Evolutionary conservation across 2,797 vertebrate species (phyloP), one percentile per base, ranked within the genome.

Genomic region (Clarias platycephalus): DNA sequence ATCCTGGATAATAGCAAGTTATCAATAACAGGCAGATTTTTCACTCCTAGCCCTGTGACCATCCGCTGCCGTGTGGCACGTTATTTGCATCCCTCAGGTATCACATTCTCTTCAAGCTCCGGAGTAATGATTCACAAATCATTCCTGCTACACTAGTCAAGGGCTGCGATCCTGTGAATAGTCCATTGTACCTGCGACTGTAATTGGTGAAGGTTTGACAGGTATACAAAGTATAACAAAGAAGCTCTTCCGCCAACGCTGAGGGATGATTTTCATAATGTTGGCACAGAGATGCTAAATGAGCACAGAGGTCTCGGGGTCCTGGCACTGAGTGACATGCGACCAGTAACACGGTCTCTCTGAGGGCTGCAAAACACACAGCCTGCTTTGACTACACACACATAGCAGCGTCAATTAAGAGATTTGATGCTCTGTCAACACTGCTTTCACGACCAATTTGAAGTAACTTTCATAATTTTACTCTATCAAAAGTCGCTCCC

Each of bases 181-280:
- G 97, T 97, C 96, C 95, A 97, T 98, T 98, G 97, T 98, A 98
- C 96, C 97, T 97, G 96, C 96, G 89, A 97, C 96, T 98, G 96
- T 99, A 99, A 99, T 99, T 99, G 97, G 97, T 97, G 97, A 95
- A 94, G 97, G 96, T 95, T 97, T 98, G 97, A 98, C 97, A 98
- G 96, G 97, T n/a, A n/a, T n/a, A n/a, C n/a, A n/a, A n/a, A n/a
- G 94, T 96, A 96, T 97, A 98, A 99, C 97, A 99, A 98, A 99
- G 97, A 97, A 94, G 94, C 95, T 95, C 96, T 96, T 95, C 96
- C 95, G 96, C 94, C 96, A 96, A 95, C 95, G 95, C 97, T 96
- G 98, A 98, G 97, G 97, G 96, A 97, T 96, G 96, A 99, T 99
- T 98, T 99, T 99, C 97, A 98, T 98, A 99, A 99, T 98, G 96